These are phyloP conservation scores for Melieria picta DNA, from an alignment of 2,888 invertebrate genomes.

Conservation along the genomic window DNA sequence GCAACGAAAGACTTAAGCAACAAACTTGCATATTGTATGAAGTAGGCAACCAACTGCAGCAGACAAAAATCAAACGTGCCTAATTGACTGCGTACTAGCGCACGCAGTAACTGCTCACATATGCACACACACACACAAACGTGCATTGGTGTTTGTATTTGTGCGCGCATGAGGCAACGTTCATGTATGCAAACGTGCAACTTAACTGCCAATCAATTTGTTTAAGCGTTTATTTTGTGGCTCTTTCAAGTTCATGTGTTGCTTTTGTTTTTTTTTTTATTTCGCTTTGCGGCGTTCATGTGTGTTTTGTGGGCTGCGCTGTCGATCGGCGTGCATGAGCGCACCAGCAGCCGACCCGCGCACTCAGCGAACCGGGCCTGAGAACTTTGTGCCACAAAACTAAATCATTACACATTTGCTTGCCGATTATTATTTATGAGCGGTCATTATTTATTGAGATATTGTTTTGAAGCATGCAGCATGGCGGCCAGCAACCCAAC, in stretches of 20 bases:
- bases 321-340: not conserved
- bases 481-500: not conserved
- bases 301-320: constrained; percentile 9
- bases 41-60: not conserved
- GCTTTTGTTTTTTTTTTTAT: constrained; percentile 7
- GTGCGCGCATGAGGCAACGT: not conserved
- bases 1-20: not conserved
- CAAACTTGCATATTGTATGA: constrained; percentile 1
- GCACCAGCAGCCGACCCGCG: not conserved
- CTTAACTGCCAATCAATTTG: constrained; percentile 43
- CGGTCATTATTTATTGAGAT: constrained; percentile 62
- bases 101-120: not conserved
- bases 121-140: not conserved
- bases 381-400: constrained; percentile 37
- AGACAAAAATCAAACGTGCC: not conserved
- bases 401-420: constrained; percentile 54
- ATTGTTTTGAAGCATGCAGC: constrained; percentile 56
- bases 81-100: constrained; percentile 12
- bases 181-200: constrained; percentile 6
- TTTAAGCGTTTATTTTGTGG: constrained; percentile 35
- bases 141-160: not conserved
- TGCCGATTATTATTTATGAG: constrained; percentile 61
- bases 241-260: constrained; percentile 17
- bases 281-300: not conserved
- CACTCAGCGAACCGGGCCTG: too few relatives aligned